Base-by-base conservation (phyloP, 2,888 invertebrate genomes). In the Macrosoma leucophasiata region DNA sequence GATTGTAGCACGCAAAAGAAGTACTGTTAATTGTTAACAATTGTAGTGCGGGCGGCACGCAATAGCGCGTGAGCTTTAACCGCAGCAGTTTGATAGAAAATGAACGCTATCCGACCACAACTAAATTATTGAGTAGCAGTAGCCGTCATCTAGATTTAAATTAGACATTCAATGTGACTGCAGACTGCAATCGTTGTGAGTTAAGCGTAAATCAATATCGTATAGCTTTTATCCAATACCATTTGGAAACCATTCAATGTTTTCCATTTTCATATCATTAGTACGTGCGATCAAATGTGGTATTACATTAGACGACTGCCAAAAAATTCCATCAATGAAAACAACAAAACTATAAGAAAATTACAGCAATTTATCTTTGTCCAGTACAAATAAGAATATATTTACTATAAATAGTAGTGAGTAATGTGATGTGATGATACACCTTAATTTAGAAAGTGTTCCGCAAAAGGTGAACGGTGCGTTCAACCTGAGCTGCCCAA, bases 21-120 rank as follows among this genome's bases (percentile, higher is more conserved):
- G 68, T 72, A 62, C 69, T 63, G 62, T 73, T 81, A 72, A 82
- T 82, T 78, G 70, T 66, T 56, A 65, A 73, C 78, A 77, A 81
- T 79, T 79, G 76, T 71, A 72, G 55, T 68, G 71, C 62, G 63
- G 65, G 62, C 54, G 64, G 64, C 76, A 85, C 84, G 78, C 86
- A 77, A 73, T 67, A 67, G 59, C 55, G 53, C 52, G 64, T 62
- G 64, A 33, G 29, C 13, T 20, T 17, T 32, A 63, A 66, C 62
- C 60, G 57, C 58, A 60, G 61, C 42, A 43, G 41, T 58, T 60
- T 55, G 58, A 51, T 40, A 45, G 35, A 47, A 52, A 51, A 55
- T 52, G 43, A 55, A 50, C 5, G 22, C 33, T 29, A n/a, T n/a
- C n/a, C n/a, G n/a, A n/a, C n/a, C n/a, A n/a, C n/a, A n/a, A n/a